Evolutionary conservation across 2,888 invertebrate species (phyloP), one percentile per base, ranked within the genome.

Genomic region (Drosophila koepferae): DNA sequence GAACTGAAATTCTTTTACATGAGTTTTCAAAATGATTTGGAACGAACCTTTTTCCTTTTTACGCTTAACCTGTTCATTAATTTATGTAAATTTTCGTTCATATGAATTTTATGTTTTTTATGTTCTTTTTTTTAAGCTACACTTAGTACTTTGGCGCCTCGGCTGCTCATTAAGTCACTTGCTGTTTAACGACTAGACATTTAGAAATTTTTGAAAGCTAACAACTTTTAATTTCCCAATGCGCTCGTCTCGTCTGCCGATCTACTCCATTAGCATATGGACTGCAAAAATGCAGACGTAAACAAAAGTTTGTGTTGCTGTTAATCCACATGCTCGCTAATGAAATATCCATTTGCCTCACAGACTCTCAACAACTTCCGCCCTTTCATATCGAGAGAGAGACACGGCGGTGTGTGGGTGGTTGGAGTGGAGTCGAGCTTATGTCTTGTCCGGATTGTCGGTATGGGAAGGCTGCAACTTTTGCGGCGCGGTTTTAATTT

Each of bases 401-500:
- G 62, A 51, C 72, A 61, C 8, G 0, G 77, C 31, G 20, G 20
- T n/a, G 41, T 8, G n/a, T 40, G 40, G 40, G 1, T 16, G 34
- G 9, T 34, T 34, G 12, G 18, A 0, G n/a, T n/a, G n/a, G 80
- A 40, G 65, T 10, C 77, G 43, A 63, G 82, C 67, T 73, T 70
- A 74, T 70, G 64, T 67, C 67, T 76, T 74, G 66, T 59, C 70
- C 70, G 76, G 63, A 46, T 54, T 68, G 81, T 41, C 54, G 56
- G 48, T 54, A 44, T 58, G 71, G 48, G 51, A 10, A 61, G 74
- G 61, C 48, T 68, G 86, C 75, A 86, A 86, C 87, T 85, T 85
- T 79, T 86, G 89, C 72, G 89, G 89, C 85, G 65, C 70, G 87
- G 74, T 86, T 90, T 90, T 91, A 90, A 90, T 91, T 90, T 90